Percentiles rank a stretch among this genome's conserved stretches.
These are phyloP conservation scores for Antheraea pernyi DNA, from an alignment of 1,140 invertebrate genomes.

Conservation along the genomic window DNA sequence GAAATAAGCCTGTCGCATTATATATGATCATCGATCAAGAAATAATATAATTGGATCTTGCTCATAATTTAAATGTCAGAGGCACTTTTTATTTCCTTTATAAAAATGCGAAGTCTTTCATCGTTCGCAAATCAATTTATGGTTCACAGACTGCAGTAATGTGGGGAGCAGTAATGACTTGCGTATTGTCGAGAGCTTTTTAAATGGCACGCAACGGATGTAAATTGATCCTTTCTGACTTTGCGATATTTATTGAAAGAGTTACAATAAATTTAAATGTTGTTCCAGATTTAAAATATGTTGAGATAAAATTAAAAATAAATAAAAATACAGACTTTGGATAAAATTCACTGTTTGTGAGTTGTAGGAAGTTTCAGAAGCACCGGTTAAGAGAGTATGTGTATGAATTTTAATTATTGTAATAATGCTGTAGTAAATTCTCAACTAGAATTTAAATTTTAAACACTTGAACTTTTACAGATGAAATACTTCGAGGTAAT, in stretches of 20 bases:
- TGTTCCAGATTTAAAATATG: not conserved
- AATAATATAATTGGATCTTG: not conserved
- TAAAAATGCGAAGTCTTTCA: conserved; percentile 25
- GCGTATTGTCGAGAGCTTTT: conserved; percentile 28
- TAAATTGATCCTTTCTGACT: conserved; percentile 10
- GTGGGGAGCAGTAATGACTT: conserved; percentile 33
- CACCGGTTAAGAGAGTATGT: too few species aligned
- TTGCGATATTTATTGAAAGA: conserved; percentile 9
- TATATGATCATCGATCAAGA: not conserved
- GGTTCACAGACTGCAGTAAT: conserved; percentile 21
- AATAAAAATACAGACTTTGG: too few species aligned
- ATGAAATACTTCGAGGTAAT: too few species aligned
- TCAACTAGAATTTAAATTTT: too few species aligned
- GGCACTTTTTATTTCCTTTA: not conserved
- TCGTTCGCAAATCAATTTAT: conserved; percentile 38
- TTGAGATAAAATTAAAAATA: too few species aligned
- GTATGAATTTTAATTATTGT: too few species aligned
- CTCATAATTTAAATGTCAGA: conserved; percentile 1
- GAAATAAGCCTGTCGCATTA: not conserved
- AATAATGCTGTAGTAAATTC: too few species aligned
- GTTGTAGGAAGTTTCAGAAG: too few species aligned
- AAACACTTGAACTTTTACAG: too few species aligned
- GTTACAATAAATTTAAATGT: not conserved
- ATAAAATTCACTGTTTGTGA: not conserved
- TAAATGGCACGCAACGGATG: conserved; percentile 2